Percentiles rank a stretch among this genome's conserved stretches.
phyloP scores from a whole-genome alignment of 2,888 invertebrate species.

The Drosophila crucigera region DNA sequence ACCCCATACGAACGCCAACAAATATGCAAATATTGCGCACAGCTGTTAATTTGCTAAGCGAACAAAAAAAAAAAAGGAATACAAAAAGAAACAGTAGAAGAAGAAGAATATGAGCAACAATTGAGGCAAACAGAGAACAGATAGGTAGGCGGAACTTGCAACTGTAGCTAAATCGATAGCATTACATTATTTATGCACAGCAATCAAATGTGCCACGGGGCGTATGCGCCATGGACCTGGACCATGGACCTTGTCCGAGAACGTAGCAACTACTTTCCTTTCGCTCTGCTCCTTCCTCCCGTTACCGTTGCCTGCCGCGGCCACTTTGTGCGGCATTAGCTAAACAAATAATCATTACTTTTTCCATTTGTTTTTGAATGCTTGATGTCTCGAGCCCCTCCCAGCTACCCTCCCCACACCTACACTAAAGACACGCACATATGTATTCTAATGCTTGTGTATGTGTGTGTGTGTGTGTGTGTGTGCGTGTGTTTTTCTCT shows the following conservation, averaged over 20 bases:
- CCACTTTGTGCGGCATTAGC: conserved; percentile 81
- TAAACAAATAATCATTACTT: conserved; percentile 82
- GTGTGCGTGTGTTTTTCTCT: conserved; percentile 31
- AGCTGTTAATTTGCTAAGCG: conserved; percentile 77
- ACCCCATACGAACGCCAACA: conserved; percentile 18
- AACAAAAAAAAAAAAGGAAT: conserved; percentile 33
- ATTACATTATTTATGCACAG: conserved; percentile 70
- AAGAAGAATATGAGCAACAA: conserved; percentile 62
- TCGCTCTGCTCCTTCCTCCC: neutral
- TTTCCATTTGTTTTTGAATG: conserved; percentile 80
- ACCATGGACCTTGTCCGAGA: conserved; percentile 48
- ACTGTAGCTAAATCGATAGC: conserved; percentile 50
- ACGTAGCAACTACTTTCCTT: neutral
- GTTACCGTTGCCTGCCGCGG: conserved; percentile 28
- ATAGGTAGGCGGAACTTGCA: conserved; percentile 12
- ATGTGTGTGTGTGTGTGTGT: neutral
- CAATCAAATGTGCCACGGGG: conserved; percentile 79
- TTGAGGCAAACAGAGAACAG: conserved; percentile 23
- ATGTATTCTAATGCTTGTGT: conserved; percentile 11
- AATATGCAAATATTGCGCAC: conserved; percentile 74
- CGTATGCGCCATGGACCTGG: conserved; percentile 64
- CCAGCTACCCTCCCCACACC: too few relatives aligned
- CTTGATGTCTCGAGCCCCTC: conserved; percentile 53
- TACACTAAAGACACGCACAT: conserved; percentile 18
- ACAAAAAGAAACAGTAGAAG: neutral